Evolutionary conservation across 2,888 invertebrate genomes (phyloP).

Genomic region (Hipparchia sbordonii): DNA sequence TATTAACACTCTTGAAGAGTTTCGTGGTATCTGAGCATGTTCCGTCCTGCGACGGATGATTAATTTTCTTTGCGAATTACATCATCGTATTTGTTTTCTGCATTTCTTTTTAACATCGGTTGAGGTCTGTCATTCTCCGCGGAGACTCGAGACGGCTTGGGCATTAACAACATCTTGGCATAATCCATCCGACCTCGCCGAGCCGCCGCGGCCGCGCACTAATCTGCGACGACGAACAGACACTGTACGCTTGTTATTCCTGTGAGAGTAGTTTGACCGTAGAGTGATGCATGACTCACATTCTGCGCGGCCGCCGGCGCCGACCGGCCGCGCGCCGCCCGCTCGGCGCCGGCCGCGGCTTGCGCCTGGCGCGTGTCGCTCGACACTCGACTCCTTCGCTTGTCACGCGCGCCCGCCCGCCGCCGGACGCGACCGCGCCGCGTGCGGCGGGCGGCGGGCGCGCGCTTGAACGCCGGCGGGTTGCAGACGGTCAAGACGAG

Average conservation of each 20-base stretch:
- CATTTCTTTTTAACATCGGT: conserved; percentile 34
- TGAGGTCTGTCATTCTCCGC: conserved; percentile 32
- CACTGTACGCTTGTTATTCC: conserved; percentile 40
- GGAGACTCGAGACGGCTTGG: conserved; percentile 29
- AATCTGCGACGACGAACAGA: conserved; percentile 32
- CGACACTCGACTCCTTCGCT: conserved; percentile 20
- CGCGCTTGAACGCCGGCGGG: conserved; percentile 12
- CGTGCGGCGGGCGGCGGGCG: conserved; percentile 24
- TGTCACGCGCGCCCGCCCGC: conserved; percentile 24
- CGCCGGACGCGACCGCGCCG: conserved; percentile 14
- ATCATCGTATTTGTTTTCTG: conserved; percentile 31
- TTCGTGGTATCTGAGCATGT: conserved; percentile 62
- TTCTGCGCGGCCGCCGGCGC: conserved; percentile 11
- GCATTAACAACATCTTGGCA: conserved; percentile 16
- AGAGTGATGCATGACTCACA: conserved; percentile 47
- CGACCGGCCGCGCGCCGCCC: conserved; percentile 10
- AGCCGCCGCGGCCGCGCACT: conserved; percentile 25
- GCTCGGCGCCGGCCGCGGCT: conserved; percentile 7
- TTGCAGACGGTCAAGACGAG: conserved; percentile 94
- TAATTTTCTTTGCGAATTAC: conserved; percentile 52
- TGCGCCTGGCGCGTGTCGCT: conserved; percentile 9
- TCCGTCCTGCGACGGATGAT: conserved; percentile 53
- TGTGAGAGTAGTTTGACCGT: conserved; percentile 43
- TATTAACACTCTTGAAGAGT: conserved; percentile 57
- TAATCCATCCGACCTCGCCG: conserved; percentile 16